These are phyloP conservation scores for Acanthurus leucopareius DNA, from an alignment of 2,797 vertebrate genomes.

Conservation along the genomic window DNA sequence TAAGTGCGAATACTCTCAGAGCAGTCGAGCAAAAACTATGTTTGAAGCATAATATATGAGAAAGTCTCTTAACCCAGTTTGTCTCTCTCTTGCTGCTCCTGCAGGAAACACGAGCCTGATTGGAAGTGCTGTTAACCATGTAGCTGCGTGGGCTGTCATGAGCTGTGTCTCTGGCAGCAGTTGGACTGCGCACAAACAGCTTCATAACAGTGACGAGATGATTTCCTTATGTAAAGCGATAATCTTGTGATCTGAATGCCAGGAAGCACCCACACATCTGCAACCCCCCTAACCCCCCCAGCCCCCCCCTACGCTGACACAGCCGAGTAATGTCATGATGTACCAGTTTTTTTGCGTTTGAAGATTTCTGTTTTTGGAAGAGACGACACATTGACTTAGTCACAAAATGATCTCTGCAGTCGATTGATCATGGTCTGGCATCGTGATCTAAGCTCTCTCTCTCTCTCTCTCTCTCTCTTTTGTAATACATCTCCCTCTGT, in stretches of 20 bases:
- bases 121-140: conserved; percentile 27
- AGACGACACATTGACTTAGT: not conserved
- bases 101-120: conserved; percentile 25
- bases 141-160: conserved; percentile 36
- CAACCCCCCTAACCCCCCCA: conserved; percentile 17
- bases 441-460: not conserved
- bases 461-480: not conserved
- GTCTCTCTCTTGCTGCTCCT: conserved; percentile 21
- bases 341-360: conserved; percentile 15
- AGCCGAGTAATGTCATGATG: conserved; percentile 12
- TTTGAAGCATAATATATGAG: conserved; percentile 51
- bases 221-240: conserved; percentile 48
- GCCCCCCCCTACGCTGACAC: conserved; percentile 2
- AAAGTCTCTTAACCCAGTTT: conserved; percentile 54
- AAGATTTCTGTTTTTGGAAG: conserved; percentile 5
- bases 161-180: conserved; percentile 31
- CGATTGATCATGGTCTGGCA: not conserved
- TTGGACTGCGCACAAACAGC: conserved; percentile 39
- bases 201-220: conserved; percentile 34
- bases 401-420: not conserved
- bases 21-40: conserved; percentile 40
- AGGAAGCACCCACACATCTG: conserved; percentile 50
- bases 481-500: conserved; percentile 9
- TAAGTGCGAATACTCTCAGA: conserved; percentile 3
- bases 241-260: conserved; percentile 45